Conservation (phyloP, 2,797 vertebrate species). For the Epinephelus awoara region DNA sequence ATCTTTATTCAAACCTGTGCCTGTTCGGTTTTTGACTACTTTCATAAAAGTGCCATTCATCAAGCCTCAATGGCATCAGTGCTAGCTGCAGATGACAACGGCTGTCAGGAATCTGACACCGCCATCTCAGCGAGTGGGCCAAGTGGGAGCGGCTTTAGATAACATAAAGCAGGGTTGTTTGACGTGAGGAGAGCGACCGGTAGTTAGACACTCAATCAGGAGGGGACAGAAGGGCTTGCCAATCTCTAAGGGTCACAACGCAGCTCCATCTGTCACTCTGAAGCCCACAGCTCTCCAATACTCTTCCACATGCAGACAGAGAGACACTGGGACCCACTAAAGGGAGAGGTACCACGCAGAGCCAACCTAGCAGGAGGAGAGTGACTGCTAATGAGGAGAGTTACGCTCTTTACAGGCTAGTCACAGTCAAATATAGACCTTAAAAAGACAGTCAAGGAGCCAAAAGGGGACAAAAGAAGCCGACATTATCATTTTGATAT, state of each 20-base stretch:
- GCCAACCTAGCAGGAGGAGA: slow-evolving; percentile 71
- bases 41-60: slow-evolving; percentile 79
- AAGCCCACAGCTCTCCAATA: slow-evolving; percentile 61
- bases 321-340: slow-evolving; percentile 70
- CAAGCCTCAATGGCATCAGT: slow-evolving; percentile 67
- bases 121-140: slow-evolving; percentile 73
- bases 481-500: slow-evolving; percentile 51
- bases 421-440: slow-evolving; percentile 65
- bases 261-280: slow-evolving; percentile 81
- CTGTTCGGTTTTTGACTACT: slow-evolving; percentile 53
- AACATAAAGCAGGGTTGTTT: slow-evolving; percentile 78
- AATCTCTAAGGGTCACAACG: slow-evolving; percentile 79
- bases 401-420: slow-evolving; percentile 62
- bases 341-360: slow-evolving; percentile 62
- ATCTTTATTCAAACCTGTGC: slow-evolving; percentile 64
- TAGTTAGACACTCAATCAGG: slow-evolving; percentile 84
- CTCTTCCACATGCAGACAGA: slow-evolving; percentile 64
- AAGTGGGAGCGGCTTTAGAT: slow-evolving; percentile 78
- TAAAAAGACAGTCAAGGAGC: slow-evolving; percentile 64
- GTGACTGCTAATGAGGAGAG: slow-evolving; percentile 75
- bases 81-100: slow-evolving; percentile 77
- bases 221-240: slow-evolving; percentile 80
- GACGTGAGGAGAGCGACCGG: slow-evolving; percentile 77
- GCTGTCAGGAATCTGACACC: slow-evolving; percentile 79
- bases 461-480: slow-evolving; percentile 52